These are phyloP conservation scores for Cromileptes altivelis DNA, from an alignment of 2,113 vertebrate genomes.

Conservation along the genomic window DNA sequence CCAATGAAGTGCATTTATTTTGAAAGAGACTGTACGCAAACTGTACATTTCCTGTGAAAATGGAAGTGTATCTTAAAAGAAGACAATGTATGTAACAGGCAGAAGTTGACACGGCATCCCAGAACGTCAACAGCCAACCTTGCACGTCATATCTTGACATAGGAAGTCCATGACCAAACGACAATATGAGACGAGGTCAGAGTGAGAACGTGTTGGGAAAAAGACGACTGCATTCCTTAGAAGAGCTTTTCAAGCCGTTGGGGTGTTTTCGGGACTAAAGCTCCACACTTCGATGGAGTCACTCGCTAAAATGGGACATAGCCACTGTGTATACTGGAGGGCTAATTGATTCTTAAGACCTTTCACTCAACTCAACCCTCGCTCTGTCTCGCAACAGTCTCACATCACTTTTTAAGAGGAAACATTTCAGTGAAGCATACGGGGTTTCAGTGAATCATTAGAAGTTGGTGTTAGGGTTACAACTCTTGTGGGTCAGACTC, in stretches of 20 bases:
- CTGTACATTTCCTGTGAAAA: too few relatives aligned
- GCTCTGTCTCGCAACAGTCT: neutral
- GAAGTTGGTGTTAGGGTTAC: neutral
- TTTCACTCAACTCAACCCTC: neutral
- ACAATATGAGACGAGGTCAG: too few relatives aligned
- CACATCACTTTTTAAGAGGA: neutral
- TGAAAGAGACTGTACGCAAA: too few relatives aligned
- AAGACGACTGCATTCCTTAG: neutral
- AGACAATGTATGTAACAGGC: too few relatives aligned
- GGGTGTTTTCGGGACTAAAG: neutral
- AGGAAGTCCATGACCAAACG: too few relatives aligned
- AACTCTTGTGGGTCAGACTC: neutral
- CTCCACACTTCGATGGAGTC: neutral
- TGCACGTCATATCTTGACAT: too few relatives aligned
- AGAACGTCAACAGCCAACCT: too few relatives aligned
- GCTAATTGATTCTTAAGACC: slow-evolving; percentile 2
- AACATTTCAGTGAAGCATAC: neutral
- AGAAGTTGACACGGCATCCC: too few relatives aligned
- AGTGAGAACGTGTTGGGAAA: too few relatives aligned
- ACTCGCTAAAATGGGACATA: neutral
- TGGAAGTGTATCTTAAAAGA: too few relatives aligned
- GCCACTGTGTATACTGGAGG: neutral
- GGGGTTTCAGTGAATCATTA: slow-evolving; percentile 7
- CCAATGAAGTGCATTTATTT: too few relatives aligned
- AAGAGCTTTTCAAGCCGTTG: neutral